Conservation (phyloP, 2,113 vertebrate species). For the Heloderma charlesbogerti region DNA sequence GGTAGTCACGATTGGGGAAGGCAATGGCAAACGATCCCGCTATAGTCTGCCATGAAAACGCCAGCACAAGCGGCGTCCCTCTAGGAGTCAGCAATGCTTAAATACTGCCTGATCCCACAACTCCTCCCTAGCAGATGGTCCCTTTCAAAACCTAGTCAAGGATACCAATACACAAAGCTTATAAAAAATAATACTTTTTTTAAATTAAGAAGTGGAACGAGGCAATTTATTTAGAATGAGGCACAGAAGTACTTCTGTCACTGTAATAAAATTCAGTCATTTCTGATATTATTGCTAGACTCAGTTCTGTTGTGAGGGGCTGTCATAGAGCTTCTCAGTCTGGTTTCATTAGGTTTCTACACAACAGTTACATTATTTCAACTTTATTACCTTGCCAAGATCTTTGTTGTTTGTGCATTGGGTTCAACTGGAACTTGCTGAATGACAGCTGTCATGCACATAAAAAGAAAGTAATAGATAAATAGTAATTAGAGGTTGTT, state of each 20-base stretch:
- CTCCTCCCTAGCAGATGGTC: constrained; percentile 11
- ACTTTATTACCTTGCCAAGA: not conserved
- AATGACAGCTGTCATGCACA: not conserved
- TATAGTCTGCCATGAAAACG: too few species aligned
- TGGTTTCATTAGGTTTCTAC: not conserved
- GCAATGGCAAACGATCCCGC: too few species aligned
- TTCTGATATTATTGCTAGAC: constrained; percentile 16
- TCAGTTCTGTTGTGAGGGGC: constrained; percentile 11
- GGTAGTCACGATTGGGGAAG: too few species aligned
- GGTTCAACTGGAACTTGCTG: not conserved
- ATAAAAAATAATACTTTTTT: not conserved
- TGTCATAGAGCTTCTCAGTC: not conserved
- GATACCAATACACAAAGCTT: not conserved
- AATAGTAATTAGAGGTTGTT: not conserved
- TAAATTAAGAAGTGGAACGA: not conserved
- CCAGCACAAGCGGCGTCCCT: too few species aligned
- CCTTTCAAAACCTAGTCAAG: rapidly evolving
- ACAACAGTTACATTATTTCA: not conserved
- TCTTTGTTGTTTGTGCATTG: not conserved
- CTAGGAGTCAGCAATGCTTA: constrained; percentile 12
- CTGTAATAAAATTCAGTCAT: constrained; percentile 26
- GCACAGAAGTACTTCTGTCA: constrained; percentile 27
- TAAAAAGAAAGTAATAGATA: not conserved
- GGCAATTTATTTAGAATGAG: constrained; percentile 44
- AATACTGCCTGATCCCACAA: constrained; percentile 3